phyloP scores from a whole-genome alignment of 92 coral and sea anemone genomes.

The Blastomussa wellsi region DNA sequence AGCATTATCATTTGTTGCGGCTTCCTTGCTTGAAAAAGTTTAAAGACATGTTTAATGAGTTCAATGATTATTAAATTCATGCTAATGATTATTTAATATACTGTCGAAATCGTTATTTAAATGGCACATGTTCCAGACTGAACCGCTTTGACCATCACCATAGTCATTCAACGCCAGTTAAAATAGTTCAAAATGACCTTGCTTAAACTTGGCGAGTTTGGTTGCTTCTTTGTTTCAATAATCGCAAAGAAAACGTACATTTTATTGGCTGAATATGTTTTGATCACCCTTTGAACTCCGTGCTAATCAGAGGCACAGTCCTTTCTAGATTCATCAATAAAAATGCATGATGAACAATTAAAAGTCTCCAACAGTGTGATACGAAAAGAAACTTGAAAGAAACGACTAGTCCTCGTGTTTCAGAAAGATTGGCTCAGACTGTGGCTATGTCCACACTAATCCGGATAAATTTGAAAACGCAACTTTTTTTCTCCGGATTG shows the following conservation, averaged over 20 bases:
- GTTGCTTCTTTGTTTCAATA: not conserved
- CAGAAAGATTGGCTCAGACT: not conserved
- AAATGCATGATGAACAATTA: not conserved
- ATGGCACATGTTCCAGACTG: not conserved
- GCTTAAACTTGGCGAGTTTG: not conserved
- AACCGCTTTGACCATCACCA: too few species aligned
- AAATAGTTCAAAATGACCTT: not conserved
- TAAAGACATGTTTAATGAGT: not conserved
- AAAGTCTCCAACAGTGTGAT: not conserved
- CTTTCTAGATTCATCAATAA: not conserved
- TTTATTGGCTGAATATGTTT: not conserved
- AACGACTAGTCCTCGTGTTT: not conserved
- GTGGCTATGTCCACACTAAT: too few species aligned
- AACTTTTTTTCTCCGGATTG: too few species aligned
- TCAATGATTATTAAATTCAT: not conserved
- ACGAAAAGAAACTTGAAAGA: not conserved
- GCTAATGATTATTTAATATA: not conserved
- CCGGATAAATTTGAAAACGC: too few species aligned
- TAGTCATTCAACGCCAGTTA: not conserved
- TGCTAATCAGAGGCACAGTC: not conserved
- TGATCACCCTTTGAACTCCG: not conserved
- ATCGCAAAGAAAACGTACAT: not conserved
- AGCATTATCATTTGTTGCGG: slow-evolving; percentile 4
- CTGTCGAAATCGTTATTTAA: not conserved
- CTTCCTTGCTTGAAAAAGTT: not conserved